Evolutionary conservation across 2,113 vertebrate genomes (phyloP).

Genomic region (Oryzias javanicus): DNA sequence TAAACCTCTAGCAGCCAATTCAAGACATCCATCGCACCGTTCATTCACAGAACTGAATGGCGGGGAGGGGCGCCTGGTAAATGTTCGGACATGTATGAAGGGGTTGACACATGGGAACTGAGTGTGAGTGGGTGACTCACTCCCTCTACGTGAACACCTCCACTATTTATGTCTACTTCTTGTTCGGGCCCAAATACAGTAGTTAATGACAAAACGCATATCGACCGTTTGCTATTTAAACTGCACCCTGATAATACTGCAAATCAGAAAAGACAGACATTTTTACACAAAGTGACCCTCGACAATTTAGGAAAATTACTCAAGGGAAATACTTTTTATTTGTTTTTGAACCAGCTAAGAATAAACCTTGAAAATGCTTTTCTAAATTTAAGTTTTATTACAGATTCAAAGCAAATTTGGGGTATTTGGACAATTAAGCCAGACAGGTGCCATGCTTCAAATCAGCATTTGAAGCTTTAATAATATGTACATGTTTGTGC

Average conservation of each 20-base stretch:
- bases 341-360: too few relatives aligned
- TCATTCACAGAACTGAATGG: constrained; percentile 17
- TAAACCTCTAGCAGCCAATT: constrained; percentile 34
- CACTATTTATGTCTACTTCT: constrained; percentile 10
- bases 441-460: too few relatives aligned
- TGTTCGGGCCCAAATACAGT: constrained; percentile 1
- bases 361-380: too few relatives aligned
- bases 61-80: background rate
- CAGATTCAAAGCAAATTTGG: too few relatives aligned
- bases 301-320: too few relatives aligned
- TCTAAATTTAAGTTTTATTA: too few relatives aligned
- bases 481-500: too few relatives aligned
- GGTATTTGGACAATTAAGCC: too few relatives aligned
- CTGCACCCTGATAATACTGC: constrained; percentile 42
- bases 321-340: too few relatives aligned
- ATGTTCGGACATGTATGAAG: background rate
- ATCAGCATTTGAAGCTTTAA: too few relatives aligned
- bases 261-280: constrained; percentile 28
- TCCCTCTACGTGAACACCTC: constrained; percentile 23
- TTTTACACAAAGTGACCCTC: background rate
- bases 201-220: background rate
- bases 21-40: constrained; percentile 29
- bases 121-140: constrained; percentile 40
- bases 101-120: constrained; percentile 21
- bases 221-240: constrained; percentile 48